These are phyloP conservation scores for Acanthosoma haemorrhoidale DNA, from an alignment of 2,888 invertebrate genomes.

Conservation along the genomic window DNA sequence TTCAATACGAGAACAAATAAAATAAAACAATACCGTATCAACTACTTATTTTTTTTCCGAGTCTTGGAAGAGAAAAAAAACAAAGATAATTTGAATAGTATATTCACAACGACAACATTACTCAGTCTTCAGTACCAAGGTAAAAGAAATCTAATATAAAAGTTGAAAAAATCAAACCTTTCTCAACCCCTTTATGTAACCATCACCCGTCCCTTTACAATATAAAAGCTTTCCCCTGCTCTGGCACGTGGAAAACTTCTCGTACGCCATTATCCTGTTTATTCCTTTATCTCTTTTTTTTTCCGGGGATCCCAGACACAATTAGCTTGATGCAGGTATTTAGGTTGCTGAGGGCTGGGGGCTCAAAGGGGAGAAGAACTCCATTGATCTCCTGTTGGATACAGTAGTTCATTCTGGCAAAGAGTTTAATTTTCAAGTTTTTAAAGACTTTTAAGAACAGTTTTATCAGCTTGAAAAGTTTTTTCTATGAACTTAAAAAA, in stretches of 20 bases:
- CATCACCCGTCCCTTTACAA: background rate
- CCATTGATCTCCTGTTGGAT: no score
- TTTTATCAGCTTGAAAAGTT: no score
- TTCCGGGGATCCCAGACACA: background rate
- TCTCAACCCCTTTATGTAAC: slow-evolving; percentile 1
- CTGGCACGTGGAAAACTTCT: slow-evolving; percentile 9
- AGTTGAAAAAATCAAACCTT: background rate
- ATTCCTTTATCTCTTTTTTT: slow-evolving; percentile 4
- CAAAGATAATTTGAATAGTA: no score
- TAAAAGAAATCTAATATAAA: background rate
- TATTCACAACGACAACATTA: no score
- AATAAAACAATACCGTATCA: no score
- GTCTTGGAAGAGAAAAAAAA: no score
- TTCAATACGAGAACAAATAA: no score
- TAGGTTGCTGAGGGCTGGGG: background rate
- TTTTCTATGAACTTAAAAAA: no score
- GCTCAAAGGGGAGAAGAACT: background rate
- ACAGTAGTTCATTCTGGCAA: no score
- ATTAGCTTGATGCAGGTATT: background rate
- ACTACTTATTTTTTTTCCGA: no score
- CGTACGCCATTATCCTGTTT: background rate
- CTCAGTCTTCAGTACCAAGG: background rate
- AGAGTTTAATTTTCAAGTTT: no score
- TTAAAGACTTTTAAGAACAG: no score
- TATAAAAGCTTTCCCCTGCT: slow-evolving; percentile 8